Evolutionary conservation across 1,140 invertebrate genomes (phyloP).

Genomic region (Pemphigus obesinymphae): DNA sequence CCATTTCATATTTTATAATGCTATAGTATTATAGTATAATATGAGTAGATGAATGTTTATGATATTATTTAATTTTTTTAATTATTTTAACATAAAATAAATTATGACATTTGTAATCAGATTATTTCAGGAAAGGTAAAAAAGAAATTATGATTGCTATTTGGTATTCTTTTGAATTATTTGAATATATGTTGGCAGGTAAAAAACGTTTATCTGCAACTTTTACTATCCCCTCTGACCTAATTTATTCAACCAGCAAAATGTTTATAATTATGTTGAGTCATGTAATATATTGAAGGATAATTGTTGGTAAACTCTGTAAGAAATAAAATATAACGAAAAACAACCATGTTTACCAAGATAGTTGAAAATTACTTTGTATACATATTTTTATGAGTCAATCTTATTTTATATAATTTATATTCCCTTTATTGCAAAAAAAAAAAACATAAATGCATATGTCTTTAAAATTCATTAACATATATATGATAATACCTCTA

Average conservation of each 20-base stretch:
- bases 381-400: constrained; percentile 13
- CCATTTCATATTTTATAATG: no score
- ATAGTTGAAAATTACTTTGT: neutral
- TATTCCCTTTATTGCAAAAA: neutral
- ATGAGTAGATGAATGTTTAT: no score
- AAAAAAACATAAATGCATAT: neutral
- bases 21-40: no score
- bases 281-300: neutral
- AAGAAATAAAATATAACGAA: neutral
- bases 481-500: no score
- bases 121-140: no score
- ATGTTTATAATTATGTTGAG: neutral
- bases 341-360: neutral
- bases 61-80: no score
- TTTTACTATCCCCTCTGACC: neutral
- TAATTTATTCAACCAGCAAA: neutral
- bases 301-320: neutral
- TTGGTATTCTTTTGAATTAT: neutral
- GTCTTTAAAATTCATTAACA: neutral
- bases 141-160: neutral
- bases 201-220: neutral
- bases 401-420: neutral
- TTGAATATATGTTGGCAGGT: neutral
- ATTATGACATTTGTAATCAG: no score
- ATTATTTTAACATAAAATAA: no score